A percentile compares a stretch with the other conserved stretches of the same genome.
phyloP scores from a whole-genome alignment of 2,797 vertebrate species.

The Xenopus petersii region DNA sequence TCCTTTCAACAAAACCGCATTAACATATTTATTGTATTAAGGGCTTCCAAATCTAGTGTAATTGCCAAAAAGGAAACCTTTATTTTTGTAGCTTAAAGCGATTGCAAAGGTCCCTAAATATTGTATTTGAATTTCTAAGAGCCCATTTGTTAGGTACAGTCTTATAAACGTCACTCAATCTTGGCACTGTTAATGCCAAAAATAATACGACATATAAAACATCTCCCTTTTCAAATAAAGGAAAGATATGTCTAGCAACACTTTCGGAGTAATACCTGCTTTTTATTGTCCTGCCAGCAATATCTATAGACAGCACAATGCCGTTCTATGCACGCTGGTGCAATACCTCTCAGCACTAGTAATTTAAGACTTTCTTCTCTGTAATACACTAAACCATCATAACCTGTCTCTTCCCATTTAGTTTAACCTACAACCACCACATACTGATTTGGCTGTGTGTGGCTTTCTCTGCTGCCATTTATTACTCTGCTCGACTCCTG shows the following conservation, averaged over 20 bases:
- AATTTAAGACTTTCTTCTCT: conserved; percentile 84
- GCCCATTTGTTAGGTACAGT: background rate
- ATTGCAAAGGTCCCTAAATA: too few relatives aligned
- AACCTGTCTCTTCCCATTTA: conserved; percentile 86
- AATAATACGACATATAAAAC: background rate
- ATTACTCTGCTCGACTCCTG: conserved; percentile 90
- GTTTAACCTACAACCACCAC: conserved; percentile 83
- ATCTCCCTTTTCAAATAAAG: conserved; percentile 32
- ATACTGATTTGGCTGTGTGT: conserved; percentile 80
- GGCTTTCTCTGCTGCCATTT: conserved; percentile 82
- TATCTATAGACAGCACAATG: conserved; percentile 72
- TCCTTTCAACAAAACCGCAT: conserved; percentile 24
- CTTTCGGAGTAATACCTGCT: conserved; percentile 60
- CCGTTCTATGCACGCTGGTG: conserved; percentile 68
- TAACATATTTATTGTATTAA: conserved; percentile 32
- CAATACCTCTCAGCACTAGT: conserved; percentile 77
- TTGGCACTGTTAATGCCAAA: background rate
- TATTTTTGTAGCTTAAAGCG: conserved; percentile 15
- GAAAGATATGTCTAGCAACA: conserved; percentile 64
- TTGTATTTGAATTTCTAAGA: too few relatives aligned
- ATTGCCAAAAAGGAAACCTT: conserved; percentile 18
- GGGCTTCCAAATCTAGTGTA: conserved; percentile 22
- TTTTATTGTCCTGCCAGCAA: conserved; percentile 72
- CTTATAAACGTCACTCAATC: background rate
- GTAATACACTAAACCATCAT: conserved; percentile 85